Evolutionary conservation across 2,113 vertebrate species (phyloP).

Genomic region (Axis porcinus): DNA sequence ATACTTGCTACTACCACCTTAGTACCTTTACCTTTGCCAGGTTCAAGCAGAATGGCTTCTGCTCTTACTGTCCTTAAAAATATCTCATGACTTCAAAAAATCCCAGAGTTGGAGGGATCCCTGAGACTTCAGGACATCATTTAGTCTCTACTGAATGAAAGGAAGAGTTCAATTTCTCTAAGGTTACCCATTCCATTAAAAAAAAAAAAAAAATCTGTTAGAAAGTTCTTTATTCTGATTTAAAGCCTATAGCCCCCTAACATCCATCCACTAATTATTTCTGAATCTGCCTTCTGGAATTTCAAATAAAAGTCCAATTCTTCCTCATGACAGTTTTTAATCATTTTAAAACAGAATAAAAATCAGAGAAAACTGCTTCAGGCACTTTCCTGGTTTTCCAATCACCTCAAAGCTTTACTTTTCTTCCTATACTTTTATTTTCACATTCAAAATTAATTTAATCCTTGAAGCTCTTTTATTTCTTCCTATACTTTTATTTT

Average conservation of each 20-base stretch:
- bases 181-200: background rate
- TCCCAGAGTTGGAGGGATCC: background rate
- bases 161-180: background rate
- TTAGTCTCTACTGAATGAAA: background rate
- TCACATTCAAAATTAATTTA: slow-evolving; percentile 6
- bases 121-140: background rate
- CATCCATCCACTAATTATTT: slow-evolving; percentile 28
- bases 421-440: background rate
- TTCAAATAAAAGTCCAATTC: slow-evolving; percentile 16
- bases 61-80: slow-evolving; percentile 25
- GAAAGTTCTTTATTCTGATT: slow-evolving; percentile 21
- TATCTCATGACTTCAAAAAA: slow-evolving; percentile 13
- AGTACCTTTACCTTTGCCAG: background rate
- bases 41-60: slow-evolving; percentile 17
- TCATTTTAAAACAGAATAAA: slow-evolving; percentile 30
- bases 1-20: background rate
- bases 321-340: slow-evolving; percentile 29
- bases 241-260: background rate
- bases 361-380: slow-evolving; percentile 1
- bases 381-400: background rate
- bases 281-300: slow-evolving; percentile 45
- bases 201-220: background rate
- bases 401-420: background rate
- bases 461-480: background rate
- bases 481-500: background rate